Base-by-base conservation (phyloP, 2,888 invertebrate genomes). In the Dasypogon diadema region DNA sequence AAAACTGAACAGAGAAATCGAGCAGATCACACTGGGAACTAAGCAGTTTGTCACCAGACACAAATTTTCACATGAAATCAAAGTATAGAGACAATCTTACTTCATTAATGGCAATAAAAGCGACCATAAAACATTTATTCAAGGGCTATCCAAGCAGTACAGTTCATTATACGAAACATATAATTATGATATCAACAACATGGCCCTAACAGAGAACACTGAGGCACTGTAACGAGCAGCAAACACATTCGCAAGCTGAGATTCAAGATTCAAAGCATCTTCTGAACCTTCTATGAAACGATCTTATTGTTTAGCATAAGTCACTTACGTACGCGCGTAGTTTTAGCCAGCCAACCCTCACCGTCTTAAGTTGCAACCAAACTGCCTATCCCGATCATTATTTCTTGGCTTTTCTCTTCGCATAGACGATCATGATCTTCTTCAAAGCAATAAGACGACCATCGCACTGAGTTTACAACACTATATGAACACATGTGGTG, bases 321-420 rank as follows among this genome's bases (percentile, higher is more conserved):
- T 12, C 34, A 70, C 70, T 70, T 70, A 54, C 70, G 70, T 68
- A 12, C 51, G 70, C 70, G 70, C 51, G 37, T 21, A n/a, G n/a
- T 24, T 21, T 46, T 34, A 34, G 16, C 54, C 70, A 70, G 54
- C 54, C 54, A 70, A 70, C 70, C 54, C 22, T 70, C 37, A 54
- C 70, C 70, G 70, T 18, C 21, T 70, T 30, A 54, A 51, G 54
- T 70, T 70, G 30, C 18, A 70, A 34, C n/a, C 34, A 68, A 30
- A 63, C 63, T 63, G 42, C 12, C 16, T 63, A 46, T 34, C 60
- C 21, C 21, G 37, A 60, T 37, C 21, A n/a, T 42, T 42, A n/a
- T 12, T 42, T 42, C 42, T 42, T 42, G 42, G n/a, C 8, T 42
- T 42, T 42, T 42, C n/a, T n/a, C n/a, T n/a, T n/a, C n/a, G n/a